Conservation (phyloP, 2,888 invertebrate species). For the Cryptus armator region DNA sequence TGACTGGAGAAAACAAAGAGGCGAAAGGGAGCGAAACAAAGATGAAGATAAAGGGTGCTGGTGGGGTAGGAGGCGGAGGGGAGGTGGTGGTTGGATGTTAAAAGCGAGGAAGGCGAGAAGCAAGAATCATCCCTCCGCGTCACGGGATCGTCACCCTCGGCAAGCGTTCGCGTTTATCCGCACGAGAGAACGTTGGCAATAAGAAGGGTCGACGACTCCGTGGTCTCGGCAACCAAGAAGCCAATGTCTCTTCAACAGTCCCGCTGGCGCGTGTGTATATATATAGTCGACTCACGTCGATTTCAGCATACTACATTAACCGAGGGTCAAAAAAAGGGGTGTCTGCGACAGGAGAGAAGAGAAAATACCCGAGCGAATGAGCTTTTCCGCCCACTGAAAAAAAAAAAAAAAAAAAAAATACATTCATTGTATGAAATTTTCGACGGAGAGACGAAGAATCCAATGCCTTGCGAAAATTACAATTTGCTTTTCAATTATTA, state of each 20-base stretch:
- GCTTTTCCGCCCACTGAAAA: conserved; percentile 6
- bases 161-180: conserved; percentile 10
- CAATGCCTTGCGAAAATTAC: not conserved
- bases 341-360: not conserved
- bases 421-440: not conserved
- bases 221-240: conserved; percentile 1
- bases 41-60: conserved; percentile 27
- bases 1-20: conserved; percentile 23
- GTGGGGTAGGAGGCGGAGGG: not conserved
- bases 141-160: conserved; percentile 30
- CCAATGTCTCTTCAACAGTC: conserved; percentile 3
- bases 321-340: not conserved
- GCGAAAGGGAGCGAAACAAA: conserved; percentile 20
- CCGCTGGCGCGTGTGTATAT: not conserved
- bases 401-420: not conserved
- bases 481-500: conserved; percentile 5
- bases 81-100: not conserved
- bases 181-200: conserved; percentile 4
- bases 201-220: conserved; percentile 42
- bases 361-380: conserved; percentile 7
- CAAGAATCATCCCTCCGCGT: conserved; percentile 33
- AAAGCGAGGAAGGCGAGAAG: not conserved
- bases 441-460: not conserved
- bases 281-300: conserved; percentile 31
- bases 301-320: conserved; percentile 16